A percentile compares a stretch with the other conserved stretches of the same genome.
phyloP scores from a whole-genome alignment of 1,140 invertebrate species.

The Zaprionus taronus region DNA sequence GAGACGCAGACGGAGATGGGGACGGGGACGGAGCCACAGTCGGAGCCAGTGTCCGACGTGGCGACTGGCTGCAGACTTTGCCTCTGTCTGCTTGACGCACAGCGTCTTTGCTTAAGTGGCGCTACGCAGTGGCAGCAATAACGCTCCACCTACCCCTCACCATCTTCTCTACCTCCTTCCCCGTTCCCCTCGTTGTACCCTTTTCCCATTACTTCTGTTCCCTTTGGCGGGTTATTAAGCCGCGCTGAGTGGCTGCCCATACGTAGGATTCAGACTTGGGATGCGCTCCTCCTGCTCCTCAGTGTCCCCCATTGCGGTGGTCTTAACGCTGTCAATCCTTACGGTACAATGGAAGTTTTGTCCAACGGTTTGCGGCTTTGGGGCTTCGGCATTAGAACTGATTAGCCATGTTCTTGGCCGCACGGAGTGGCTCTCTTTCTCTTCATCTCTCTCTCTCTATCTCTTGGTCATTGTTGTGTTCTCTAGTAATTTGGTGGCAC shows the following conservation, averaged over 20 bases:
- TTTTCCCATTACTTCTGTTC: neutral
- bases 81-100: constrained; percentile 65
- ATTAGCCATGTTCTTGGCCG: constrained; percentile 60
- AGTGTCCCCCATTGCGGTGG: constrained; percentile 46
- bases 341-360: constrained; percentile 56
- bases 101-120: constrained; percentile 77
- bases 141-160: constrained; percentile 3
- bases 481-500: constrained; percentile 17
- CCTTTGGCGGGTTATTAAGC: constrained; percentile 60
- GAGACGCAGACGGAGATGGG: neutral
- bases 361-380: constrained; percentile 4
- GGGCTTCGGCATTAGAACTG: constrained; percentile 54
- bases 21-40: neutral
- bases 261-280: constrained; percentile 30
- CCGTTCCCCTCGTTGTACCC: constrained; percentile 12
- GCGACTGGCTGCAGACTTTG: constrained; percentile 47
- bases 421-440: neutral
- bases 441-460: neutral
- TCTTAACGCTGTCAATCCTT: constrained; percentile 75
- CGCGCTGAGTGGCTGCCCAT: constrained; percentile 52
- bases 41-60: neutral
- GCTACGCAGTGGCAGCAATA: constrained; percentile 63
- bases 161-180: neutral
- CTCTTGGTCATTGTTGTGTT: constrained; percentile 31
- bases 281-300: neutral